Evolutionary conservation across 2,888 invertebrate species (phyloP).

Genomic region (Seladonia tumulorum): DNA sequence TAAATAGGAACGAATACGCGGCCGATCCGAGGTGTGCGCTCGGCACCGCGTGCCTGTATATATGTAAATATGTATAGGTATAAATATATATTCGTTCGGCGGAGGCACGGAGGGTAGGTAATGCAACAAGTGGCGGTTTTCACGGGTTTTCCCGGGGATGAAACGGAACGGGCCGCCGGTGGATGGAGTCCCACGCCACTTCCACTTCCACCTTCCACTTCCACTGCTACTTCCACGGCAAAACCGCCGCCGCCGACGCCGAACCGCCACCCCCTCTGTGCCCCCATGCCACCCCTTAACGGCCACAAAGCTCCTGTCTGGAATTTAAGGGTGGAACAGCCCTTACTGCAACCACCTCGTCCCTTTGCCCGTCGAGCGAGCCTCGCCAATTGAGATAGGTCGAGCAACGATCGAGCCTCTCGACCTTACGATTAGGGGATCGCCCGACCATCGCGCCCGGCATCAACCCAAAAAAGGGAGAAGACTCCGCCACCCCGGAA

Average conservation of each 20-base stretch:
- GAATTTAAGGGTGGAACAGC: slow-evolving; percentile 78
- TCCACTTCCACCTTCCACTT: slow-evolving; percentile 71
- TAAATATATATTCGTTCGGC: slow-evolving; percentile 65
- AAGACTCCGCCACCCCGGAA: not conserved
- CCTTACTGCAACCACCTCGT: slow-evolving; percentile 68
- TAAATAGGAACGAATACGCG: slow-evolving; percentile 35
- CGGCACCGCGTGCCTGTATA: slow-evolving; percentile 11
- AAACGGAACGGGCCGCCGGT: slow-evolving; percentile 73
- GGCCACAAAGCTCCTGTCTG: slow-evolving; percentile 74
- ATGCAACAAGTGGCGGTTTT: slow-evolving; percentile 84
- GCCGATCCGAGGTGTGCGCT: slow-evolving; percentile 22
- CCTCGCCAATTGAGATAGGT: slow-evolving; percentile 76
- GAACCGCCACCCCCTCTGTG: slow-evolving; percentile 49
- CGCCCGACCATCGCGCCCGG: slow-evolving; percentile 16
- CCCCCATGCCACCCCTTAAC: slow-evolving; percentile 67
- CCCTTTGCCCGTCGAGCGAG: slow-evolving; percentile 59
- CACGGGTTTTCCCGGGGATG: slow-evolving; percentile 83
- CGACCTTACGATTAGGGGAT: slow-evolving; percentile 72
- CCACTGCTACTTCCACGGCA: slow-evolving; percentile 68
- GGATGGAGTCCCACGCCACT: slow-evolving; percentile 75
- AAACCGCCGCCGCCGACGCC: slow-evolving; percentile 72
- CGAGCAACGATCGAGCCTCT: slow-evolving; percentile 76
- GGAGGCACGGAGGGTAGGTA: slow-evolving; percentile 71
- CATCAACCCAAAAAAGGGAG: slow-evolving; percentile 2
- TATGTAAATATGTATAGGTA: slow-evolving; percentile 49